Evolutionary conservation across 2,888 invertebrate genomes (phyloP).

Genomic region (Micropterix aruncella): DNA sequence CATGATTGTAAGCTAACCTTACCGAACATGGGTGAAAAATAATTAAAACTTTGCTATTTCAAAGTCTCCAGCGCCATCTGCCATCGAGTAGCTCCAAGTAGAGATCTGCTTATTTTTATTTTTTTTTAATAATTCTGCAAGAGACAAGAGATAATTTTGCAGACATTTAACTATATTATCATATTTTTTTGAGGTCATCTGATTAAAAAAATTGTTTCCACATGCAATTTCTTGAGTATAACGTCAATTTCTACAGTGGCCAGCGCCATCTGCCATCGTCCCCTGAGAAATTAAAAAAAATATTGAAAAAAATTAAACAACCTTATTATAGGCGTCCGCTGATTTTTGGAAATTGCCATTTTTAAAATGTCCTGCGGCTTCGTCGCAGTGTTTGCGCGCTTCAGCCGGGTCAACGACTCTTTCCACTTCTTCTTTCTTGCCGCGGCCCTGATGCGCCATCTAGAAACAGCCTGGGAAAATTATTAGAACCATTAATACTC

Average conservation of each 20-base stretch:
- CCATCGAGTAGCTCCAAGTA: no score
- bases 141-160: no score
- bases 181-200: no score
- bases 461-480: not conserved
- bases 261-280: not conserved
- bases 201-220: no score
- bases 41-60: no score
- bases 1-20: no score
- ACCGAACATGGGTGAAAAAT: no score
- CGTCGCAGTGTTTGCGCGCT: conserved; percentile 62
- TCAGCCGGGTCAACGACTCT: conserved; percentile 30
- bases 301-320: not conserved
- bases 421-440: conserved; percentile 27
- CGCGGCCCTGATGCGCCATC: conserved; percentile 20
- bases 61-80: no score
- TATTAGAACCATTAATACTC: not conserved
- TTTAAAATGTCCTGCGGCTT: conserved; percentile 64
- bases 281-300: conserved; percentile 1
- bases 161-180: no score
- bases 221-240: no score
- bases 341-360: conserved; percentile 60
- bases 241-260: not conserved
- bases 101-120: no score
- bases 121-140: no score
- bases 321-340: conserved; percentile 56